phyloP scores from a whole-genome alignment of 92 coral and sea anemone genomes.

The Isaurus tuberculatus region DNA sequence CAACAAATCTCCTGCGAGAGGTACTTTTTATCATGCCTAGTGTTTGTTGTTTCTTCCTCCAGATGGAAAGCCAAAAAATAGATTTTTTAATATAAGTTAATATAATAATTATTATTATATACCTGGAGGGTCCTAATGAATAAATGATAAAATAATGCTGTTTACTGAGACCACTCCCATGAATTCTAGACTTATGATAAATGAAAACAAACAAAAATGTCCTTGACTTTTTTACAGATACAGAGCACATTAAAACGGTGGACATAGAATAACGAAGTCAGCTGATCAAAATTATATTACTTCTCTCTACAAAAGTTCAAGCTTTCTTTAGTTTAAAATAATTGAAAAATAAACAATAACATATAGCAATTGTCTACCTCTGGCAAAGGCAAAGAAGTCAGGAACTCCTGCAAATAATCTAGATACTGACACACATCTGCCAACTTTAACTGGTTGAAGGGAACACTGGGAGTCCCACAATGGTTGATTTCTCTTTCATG shows the following conservation, averaged over 20 bases:
- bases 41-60: constrained; percentile 16
- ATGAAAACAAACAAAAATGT: constrained; percentile 5
- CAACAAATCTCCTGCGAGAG: constrained; percentile 1
- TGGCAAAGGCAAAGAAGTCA: constrained; percentile 31
- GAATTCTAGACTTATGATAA: constrained; percentile 11
- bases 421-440: constrained; percentile 51
- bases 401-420: constrained; percentile 45
- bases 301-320: constrained; percentile 4
- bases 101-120: not conserved
- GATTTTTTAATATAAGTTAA: not conserved
- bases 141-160: constrained; percentile 4
- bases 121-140: constrained; percentile 2
- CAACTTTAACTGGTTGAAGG: constrained; percentile 46
- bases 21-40: constrained; percentile 14
- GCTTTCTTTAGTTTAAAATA: not conserved
- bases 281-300: constrained; percentile 8
- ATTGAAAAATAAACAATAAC: not conserved
- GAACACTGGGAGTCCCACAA: constrained; percentile 47
- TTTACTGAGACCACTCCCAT: constrained; percentile 1
- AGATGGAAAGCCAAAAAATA: not conserved
- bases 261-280: not conserved
- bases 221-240: not conserved
- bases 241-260: constrained; percentile 10
- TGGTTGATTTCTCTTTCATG: constrained; percentile 41
- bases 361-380: constrained; percentile 8